These are phyloP conservation scores for Tolmerus cingulatus DNA, from an alignment of 2,888 invertebrate genomes.

Conservation along the genomic window DNA sequence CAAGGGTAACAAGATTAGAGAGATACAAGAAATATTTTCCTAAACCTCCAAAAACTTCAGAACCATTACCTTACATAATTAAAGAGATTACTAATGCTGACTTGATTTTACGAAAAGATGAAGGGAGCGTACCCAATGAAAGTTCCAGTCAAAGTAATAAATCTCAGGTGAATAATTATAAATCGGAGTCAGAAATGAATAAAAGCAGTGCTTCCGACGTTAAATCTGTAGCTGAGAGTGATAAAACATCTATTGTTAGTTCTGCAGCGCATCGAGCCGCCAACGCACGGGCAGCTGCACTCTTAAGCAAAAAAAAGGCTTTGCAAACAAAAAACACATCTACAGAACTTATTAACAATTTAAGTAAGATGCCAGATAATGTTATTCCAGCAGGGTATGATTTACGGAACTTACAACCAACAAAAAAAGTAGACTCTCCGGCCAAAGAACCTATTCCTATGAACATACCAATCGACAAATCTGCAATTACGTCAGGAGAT, in stretches of 20 bases:
- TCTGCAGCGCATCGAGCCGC: not conserved
- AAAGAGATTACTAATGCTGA: not conserved
- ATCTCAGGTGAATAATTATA: not conserved
- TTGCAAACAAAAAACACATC: not conserved
- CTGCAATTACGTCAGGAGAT: too few relatives aligned
- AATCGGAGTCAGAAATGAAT: not conserved
- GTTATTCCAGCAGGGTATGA: conserved; percentile 44
- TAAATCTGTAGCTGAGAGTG: not conserved
- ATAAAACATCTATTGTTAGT: not conserved
- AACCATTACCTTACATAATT: not conserved
- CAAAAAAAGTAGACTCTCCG: not conserved
- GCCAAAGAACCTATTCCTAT: not conserved
- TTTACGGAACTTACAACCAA: conserved; percentile 29
- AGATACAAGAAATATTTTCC: conserved; percentile 34
- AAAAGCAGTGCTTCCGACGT: not conserved
- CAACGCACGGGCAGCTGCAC: not conserved
- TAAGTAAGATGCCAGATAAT: conserved; percentile 28
- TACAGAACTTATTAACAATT: not conserved
- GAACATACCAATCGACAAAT: not conserved
- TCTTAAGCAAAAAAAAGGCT: not conserved
- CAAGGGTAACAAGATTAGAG: not conserved
- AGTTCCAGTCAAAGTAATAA: not conserved
- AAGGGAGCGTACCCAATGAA: not conserved
- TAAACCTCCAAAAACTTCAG: conserved; percentile 1
- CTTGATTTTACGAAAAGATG: not conserved